phyloP scores from a whole-genome alignment of 1,140 invertebrate genomes.

The Caenorhabditis remanei region DNA sequence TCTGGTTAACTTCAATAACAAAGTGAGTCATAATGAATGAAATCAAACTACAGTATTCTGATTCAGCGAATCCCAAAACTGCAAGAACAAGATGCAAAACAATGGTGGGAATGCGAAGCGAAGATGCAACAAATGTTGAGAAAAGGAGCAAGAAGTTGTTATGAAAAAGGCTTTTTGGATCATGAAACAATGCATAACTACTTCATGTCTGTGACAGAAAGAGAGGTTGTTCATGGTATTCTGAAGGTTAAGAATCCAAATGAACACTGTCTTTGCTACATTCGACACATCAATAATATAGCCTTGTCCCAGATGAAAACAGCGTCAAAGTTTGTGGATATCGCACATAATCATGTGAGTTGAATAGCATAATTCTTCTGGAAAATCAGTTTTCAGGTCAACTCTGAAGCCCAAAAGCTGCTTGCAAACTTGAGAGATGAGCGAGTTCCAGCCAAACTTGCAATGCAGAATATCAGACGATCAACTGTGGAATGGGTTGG shows the following conservation, averaged over 20 bases:
- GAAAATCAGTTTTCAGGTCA: conserved; percentile 83
- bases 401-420: conserved; percentile 91
- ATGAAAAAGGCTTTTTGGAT: conserved; percentile 87
- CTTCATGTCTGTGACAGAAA: conserved; percentile 98
- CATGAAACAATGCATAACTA: conserved; percentile 96
- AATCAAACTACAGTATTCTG: background rate
- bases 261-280: conserved; percentile 94
- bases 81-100: conserved; percentile 93
- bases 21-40: conserved; percentile 80
- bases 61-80: conserved; percentile 89
- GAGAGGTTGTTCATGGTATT: conserved; percentile 95
- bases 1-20: conserved; percentile 96
- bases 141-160: conserved; percentile 89
- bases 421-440: conserved; percentile 90
- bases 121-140: conserved; percentile 94
- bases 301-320: conserved; percentile 94
- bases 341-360: conserved; percentile 80
- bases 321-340: conserved; percentile 93
- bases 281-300: conserved; percentile 96
- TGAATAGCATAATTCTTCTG: background rate
- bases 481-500: conserved; percentile 98
- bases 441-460: conserved; percentile 87
- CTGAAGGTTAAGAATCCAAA: conserved; percentile 93
- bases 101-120: conserved; percentile 95
- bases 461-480: conserved; percentile 85